Percentiles rank a stretch among this genome's conserved stretches.
phyloP scores from a whole-genome alignment of 2,888 invertebrate species.

The Heterodera filipjevi region DNA sequence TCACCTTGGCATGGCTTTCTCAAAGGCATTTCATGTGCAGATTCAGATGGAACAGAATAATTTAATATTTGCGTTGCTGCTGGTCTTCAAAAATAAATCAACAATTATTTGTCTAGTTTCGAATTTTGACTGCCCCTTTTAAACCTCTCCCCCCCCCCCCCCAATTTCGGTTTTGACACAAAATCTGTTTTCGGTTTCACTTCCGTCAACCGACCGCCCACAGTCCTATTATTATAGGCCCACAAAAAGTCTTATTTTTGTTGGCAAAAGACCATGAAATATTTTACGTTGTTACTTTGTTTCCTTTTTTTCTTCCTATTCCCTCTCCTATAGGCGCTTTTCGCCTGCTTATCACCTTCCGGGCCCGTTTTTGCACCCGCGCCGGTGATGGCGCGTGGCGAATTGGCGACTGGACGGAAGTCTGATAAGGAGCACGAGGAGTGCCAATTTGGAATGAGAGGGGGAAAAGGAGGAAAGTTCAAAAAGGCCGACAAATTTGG shows the following conservation, averaged over 20 bases:
- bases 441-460: neutral
- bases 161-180: too few species aligned
- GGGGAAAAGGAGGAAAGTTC: neutral
- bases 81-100: too few species aligned
- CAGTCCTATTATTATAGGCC: too few species aligned
- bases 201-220: too few species aligned
- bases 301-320: neutral
- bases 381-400: constrained; percentile 2
- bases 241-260: too few species aligned
- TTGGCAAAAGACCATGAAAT: neutral
- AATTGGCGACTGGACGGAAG: constrained; percentile 35
- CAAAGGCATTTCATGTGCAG: constrained; percentile 7
- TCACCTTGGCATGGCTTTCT: neutral
- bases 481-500: neutral
- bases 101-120: too few species aligned
- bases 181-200: too few species aligned
- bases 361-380: constrained; percentile 27
- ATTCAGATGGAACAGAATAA: constrained; percentile 1
- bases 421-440: constrained; percentile 34
- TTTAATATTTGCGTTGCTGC: neutral
- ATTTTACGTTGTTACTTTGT: too few species aligned
- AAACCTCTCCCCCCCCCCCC: too few species aligned
- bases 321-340: neutral
- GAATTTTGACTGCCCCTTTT: too few species aligned
- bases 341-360: constrained; percentile 34